Conservation (phyloP, 2,888 invertebrate species). For the Oscheius sp. region DNA sequence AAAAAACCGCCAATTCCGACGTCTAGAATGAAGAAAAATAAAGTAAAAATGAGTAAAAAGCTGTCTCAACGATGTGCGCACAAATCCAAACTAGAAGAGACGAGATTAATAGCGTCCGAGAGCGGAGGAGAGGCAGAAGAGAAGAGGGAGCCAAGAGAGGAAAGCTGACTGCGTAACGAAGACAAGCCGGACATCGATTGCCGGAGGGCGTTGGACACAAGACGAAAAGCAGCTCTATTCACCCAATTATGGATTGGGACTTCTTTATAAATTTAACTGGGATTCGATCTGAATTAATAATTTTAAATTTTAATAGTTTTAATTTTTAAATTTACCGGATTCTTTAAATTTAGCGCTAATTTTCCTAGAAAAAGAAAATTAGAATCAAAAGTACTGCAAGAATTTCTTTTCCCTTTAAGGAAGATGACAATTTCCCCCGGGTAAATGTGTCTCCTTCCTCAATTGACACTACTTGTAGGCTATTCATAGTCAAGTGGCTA, state of each 20-base stretch:
- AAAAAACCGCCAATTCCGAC: neutral
- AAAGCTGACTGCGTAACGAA: conserved; percentile 30
- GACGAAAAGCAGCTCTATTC: neutral
- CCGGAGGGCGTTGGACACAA: neutral
- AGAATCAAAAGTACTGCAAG: neutral
- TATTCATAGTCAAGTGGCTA: conserved; percentile 19
- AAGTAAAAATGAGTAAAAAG: neutral
- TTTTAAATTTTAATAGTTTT: too few species aligned
- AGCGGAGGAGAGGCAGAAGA: neutral
- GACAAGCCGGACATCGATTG: conserved; percentile 32
- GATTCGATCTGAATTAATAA: too few species aligned
- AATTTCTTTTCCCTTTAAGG: neutral
- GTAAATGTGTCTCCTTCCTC: neutral
- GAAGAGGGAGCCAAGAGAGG: neutral
- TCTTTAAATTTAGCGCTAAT: too few species aligned
- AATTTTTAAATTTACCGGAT: too few species aligned
- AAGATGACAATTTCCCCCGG: conserved; percentile 1
- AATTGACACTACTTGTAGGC: conserved; percentile 4
- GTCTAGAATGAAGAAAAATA: neutral
- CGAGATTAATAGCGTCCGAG: conserved; percentile 26
- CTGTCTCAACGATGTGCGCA: too few species aligned
- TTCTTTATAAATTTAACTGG: too few species aligned
- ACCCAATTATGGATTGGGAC: too few species aligned
- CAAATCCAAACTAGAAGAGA: conserved; percentile 7
- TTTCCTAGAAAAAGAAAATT: neutral